Percentiles rank a stretch among this genome's conserved stretches.
These are phyloP conservation scores for Dasyurus viverrinus DNA, from an alignment of 2,113 vertebrate genomes.

Conservation along the genomic window DNA sequence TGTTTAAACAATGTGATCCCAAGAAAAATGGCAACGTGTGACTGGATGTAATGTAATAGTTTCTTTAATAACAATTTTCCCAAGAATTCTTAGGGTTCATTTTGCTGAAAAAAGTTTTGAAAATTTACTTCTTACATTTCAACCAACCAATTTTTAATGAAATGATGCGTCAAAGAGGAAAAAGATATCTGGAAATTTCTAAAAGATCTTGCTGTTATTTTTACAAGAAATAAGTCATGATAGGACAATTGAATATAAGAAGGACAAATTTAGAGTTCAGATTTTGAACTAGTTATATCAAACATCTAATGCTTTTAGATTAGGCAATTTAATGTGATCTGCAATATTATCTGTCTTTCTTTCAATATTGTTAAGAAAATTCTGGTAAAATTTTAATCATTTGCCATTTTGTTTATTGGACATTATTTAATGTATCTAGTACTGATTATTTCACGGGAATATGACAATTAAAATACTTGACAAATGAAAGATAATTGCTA, in stretches of 20 bases:
- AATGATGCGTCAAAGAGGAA: not conserved
- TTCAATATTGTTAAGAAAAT: not conserved
- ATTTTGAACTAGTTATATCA: not conserved
- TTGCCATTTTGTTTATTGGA: not conserved
- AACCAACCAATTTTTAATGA: not conserved
- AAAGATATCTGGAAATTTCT: not conserved
- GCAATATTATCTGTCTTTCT: not conserved
- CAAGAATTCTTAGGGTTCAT: slow-evolving; percentile 16
- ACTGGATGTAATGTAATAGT: not conserved
- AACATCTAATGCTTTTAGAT: not conserved
- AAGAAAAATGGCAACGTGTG: not conserved
- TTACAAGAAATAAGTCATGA: not conserved
- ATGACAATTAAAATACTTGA: slow-evolving; percentile 15
- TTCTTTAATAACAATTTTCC: not conserved
- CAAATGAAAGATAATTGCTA: not conserved
- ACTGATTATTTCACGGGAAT: not conserved
- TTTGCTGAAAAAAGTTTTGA: slow-evolving; percentile 4
- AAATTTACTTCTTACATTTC: slow-evolving; percentile 25
- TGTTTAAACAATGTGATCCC: not conserved
- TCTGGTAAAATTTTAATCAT: slow-evolving; percentile 10
- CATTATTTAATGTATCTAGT: not conserved
- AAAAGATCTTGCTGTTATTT: not conserved
- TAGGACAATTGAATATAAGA: not conserved
- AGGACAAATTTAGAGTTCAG: not conserved
- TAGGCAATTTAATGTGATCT: not conserved